Base-by-base conservation (phyloP, 2,113 vertebrate species). In the Chitala chitala region DNA sequence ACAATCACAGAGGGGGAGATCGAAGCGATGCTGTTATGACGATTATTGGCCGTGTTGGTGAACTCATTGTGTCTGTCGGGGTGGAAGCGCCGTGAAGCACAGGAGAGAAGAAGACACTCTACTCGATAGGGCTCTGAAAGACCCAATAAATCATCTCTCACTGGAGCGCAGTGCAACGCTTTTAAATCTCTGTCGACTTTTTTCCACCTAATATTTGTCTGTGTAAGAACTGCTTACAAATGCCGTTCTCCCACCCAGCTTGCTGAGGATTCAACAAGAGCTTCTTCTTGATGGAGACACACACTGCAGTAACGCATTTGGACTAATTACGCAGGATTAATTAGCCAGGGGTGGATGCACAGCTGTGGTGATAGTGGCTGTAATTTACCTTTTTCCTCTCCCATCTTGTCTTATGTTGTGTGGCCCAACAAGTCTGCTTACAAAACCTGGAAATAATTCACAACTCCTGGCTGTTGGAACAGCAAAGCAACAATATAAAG, bases 1-100 rank as follows among this genome's bases (percentile, higher is more conserved):
- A 80, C 86, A 89, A 90, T 91, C 87, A 89, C 78, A 86, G 85
- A 88, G 88, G 89, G 87, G 84, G 85, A 89, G 87, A 86, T 87
- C 88, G 88, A 88, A 89, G 86, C 84, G 86, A 87, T 81, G 87
- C 84, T 87, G 80, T 89, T 89, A 73, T 76, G 75, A 81, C 86
- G 87, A 86, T 84, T 79, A 78, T 72, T 64, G 77, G 76, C 50
- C 69, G 76, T 80, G 79, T 77, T 75, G 82, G 74, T 81, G 78
- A 55, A n/a, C 29, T 79, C 74, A 75, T 75, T 81, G 73, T 48
- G 65, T 75, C 48, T 40, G 76, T 15, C 38, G n/a, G 12, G n/a
- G 8, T 7, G 64, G 78, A 15, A 13, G 48, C 46, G 22, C 29
- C n/a, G 36, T 64, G 71, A 61, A 78, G 79, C 82, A 83, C 84